Evolutionary conservation across 2,888 invertebrate species (phyloP), one percentile per base, ranked within the genome.

Genomic region (Baronia brevicornis): DNA sequence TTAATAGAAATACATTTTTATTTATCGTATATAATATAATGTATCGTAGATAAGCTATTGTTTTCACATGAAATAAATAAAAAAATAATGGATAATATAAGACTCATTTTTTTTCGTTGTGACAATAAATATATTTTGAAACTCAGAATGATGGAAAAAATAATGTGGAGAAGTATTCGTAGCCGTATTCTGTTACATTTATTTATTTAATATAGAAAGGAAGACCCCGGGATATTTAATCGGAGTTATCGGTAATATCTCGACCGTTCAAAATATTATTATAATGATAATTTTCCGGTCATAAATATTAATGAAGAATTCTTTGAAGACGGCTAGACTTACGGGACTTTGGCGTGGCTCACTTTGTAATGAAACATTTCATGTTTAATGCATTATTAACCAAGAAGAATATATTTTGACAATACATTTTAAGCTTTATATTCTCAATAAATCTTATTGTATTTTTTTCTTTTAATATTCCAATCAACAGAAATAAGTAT

Each of bases 261-360:
- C 52, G 55, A 46, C 51, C 58, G 63, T 62, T 66, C 68, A 69
- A 71, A 72, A 71, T 62, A 69, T 67, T 30, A 66, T 68, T 73
- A 70, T 72, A 72, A 75, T 70, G 69, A 70, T 75, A 74, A 74
- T 74, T 73, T 75, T 69, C 68, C 65, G 65, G 62, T 63, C 68
- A 77, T 77, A 74, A 77, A 78, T 78, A 77, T 77, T 75, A 67
- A 79, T 79, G 67, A 64, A 68, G 67, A 63, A 69, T 66, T 68
- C 65, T 51, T 59, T 54, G 57, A 57, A 46, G 55, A 57, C 41
- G 40, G 26, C 42, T 39, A 37, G 42, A 35, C 36, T 40, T 36
- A 37, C 33, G 38, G 33, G 36, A 9, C 26, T 33, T 19, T 10
- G 19, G 8, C 14, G 19, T 25, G 21, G n/a, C n/a, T n/a, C n/a